Percentiles rank a stretch among this genome's conserved stretches.
These are phyloP conservation scores for Chamaea fasciata DNA, from an alignment of 2,113 vertebrate species.

Conservation along the genomic window DNA sequence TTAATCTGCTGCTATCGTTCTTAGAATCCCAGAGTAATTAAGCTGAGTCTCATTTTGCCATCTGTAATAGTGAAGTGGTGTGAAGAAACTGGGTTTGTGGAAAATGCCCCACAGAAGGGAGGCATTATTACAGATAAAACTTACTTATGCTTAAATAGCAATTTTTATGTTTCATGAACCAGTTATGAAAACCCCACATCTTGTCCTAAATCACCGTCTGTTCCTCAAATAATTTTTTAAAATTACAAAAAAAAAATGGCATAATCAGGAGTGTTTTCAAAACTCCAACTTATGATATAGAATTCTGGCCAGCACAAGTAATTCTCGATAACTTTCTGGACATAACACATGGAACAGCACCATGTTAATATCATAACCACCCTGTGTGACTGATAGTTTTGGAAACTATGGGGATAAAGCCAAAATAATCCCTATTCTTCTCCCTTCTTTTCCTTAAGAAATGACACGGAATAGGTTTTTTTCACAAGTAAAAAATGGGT, in stretches of 20 bases:
- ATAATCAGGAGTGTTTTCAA: background rate
- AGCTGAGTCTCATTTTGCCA: slow-evolving; percentile 33
- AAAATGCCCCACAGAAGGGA: slow-evolving; percentile 42
- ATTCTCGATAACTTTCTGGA: background rate
- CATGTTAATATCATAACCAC: background rate
- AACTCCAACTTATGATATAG: background rate
- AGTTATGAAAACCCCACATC: background rate
- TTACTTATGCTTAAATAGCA: slow-evolving; percentile 6
- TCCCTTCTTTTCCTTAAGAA: background rate
- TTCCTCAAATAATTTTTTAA: background rate
- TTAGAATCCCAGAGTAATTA: slow-evolving; percentile 35
- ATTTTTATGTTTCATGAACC: background rate
- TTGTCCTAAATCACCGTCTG: background rate
- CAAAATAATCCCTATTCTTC: background rate
- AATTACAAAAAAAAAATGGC: background rate
- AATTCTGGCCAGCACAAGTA: background rate
- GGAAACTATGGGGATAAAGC: background rate
- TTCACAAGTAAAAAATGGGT: background rate
- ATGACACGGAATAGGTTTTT: background rate
- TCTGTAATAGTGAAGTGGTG: slow-evolving; percentile 44
- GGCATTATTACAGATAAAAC: slow-evolving; percentile 8
- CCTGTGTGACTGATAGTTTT: background rate
- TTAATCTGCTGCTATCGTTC: slow-evolving; percentile 38
- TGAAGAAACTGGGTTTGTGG: slow-evolving; percentile 9
- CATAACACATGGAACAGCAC: background rate